Evolutionary conservation across 1,140 invertebrate species (phyloP), one percentile per base, ranked within the genome.

Genomic region (Trichonephila inaurata): DNA sequence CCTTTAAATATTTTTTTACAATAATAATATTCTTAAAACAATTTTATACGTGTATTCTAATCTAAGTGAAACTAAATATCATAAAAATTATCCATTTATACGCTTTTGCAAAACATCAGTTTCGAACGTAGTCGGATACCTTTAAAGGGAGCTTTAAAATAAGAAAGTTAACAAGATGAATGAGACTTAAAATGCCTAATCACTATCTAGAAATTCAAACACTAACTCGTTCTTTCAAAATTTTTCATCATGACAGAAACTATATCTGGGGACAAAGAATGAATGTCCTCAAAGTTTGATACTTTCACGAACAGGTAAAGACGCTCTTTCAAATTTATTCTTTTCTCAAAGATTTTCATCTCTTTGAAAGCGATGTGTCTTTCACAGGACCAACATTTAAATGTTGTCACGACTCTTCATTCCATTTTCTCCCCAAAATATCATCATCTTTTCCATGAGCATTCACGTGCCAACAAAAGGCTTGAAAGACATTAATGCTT

Each of bases 391-490:
- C 24, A 40, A 19, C 72, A 77, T 40, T 77, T 40, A 64, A 64
- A 21, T 77, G 16, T 77, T 28, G 72, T 77, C 72, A 33, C 14
- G 28, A 6, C 28, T n/a, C 1, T 28, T 69, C 66, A 69, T 51
- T 19, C 16, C 62, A 64, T 64, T 64, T 64, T 64, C 62, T 21
- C 62, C 62, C 12, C 21, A 19, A 64, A 64, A 64, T 64, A 21
- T 19, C 72, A 77, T 77, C 72, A 77, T 77, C 72, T 77, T 77
- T 77, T 77, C 14, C 28, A 18, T 77, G 28, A 33, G 14, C 28
- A 18, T 40, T 77, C 72, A 33, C n/a, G 72, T 77, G 33, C 16
- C 24, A 77, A 77, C 69, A 77, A 77, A 77, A 77, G 51, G 69
- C 24, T 8, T 28, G 12, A 40, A 40, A 33, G 33, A 77, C 28